Base-by-base conservation (phyloP, 2,888 invertebrate species). In the Mythimna albipuncta region DNA sequence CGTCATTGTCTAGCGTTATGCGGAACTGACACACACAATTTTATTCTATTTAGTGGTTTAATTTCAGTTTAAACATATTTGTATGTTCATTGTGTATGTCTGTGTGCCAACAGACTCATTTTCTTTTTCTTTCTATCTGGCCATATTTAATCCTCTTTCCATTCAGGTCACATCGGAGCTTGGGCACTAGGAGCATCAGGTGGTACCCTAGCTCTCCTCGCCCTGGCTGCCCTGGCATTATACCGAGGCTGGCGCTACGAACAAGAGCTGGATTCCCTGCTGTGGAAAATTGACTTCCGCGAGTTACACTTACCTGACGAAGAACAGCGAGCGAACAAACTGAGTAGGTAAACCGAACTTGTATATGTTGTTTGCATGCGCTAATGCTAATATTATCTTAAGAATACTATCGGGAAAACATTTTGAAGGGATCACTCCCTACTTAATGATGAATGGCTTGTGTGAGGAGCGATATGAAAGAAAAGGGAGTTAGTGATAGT, bases 241-340 rank as follows among this genome's bases (percentile, higher is more conserved):
- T 98, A 98, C 94, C 97, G 99, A 75, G 99, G 99, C 92, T 99
- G 99, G 99, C 97, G 97, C 55, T 99, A 99, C 93, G 99, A 99
- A 91, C 99, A 99, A 89, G 99, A 99, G 89, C 96, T 99, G 82
- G 99, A 99, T 91, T 99, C 98, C 70, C 95, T 99, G 55, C 96
- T 99, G 55, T 99, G 99, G 99, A 99, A 99, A 95, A 98, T 99
- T 73, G 99, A 99, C 94, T 99, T 98, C 94, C 97, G 98, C 78
- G 99, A 99, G 88, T 98, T 99, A 64, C 98, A 98, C 89, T 97
- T 98, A 57, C 95, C 96, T 6, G 96, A 95, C n/a, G 95, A 95
- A 59, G 94, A 95, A 66, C 94, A 94, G 83, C 92, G 92, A 89
- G 89, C 91, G 93, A 94, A 93, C 94, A 96, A 96, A 95, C 92